Evolutionary conservation across 2,113 vertebrate species (phyloP), one percentile per base, ranked within the genome.

Genomic region (Patagioenas fasciata): DNA sequence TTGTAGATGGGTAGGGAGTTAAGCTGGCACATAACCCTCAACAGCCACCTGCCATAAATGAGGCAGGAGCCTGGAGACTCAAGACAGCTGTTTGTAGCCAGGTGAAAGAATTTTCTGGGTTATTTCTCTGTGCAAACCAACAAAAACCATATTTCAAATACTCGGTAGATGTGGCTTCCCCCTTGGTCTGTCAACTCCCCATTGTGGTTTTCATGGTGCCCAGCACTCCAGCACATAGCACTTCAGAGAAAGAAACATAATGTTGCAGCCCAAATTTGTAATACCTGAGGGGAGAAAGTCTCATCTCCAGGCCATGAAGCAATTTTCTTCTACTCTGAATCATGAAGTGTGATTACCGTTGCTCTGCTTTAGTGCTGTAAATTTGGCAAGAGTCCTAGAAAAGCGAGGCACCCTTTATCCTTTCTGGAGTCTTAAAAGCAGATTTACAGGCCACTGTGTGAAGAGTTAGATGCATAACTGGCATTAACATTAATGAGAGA

Each of bases 401-500:
- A 86, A 80, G 40, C 21, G 47, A 66, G 23, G 13, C 44, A 60
- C 75, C n/a, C 9, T 54, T 77, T 80, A 24, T 61, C 78, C 86
- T 70, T 89, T 19, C 81, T 67, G 32, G 80, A 92, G 58, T 47
- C 77, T 51, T 88, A 69, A 74, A 90, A 71, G 53, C 25, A 78
- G 72, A 81, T 70, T 97, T 94, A 88, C 65, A 84, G 87, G 87
- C 66, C 10, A 4, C 93, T 32, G 15, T 72, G 57, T 78, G 91
- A 86, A 80, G 82, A 89, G 80, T 87, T 96, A 95, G 96, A 93
- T 96, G 94, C 95, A 94, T 89, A 95, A 82, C 87, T 77, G 53
- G 81, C 83, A 96, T 97, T 95, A 95, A 82, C 67, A 89, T 82
- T 95, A 94, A 97, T 88, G 96, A 98, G 83, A 82, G 80, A 67